These are phyloP conservation scores for Sarcophaga variegata DNA, from an alignment of 2,888 invertebrate genomes.

Conservation along the genomic window DNA sequence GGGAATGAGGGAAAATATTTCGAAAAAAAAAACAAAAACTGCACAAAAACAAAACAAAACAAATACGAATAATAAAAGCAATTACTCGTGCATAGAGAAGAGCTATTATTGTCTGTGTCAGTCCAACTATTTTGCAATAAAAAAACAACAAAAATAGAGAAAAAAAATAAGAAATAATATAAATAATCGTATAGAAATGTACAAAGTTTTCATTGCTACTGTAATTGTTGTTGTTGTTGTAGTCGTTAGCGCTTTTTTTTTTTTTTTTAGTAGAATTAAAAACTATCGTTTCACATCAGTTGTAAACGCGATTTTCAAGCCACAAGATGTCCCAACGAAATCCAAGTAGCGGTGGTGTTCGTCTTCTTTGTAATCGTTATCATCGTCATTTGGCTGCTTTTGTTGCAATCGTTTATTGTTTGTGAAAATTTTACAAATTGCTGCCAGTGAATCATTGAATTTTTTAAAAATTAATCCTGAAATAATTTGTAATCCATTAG, in stretches of 20 bases:
- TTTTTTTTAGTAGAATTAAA: neutral
- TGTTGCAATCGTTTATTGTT: neutral
- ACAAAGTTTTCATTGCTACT: neutral
- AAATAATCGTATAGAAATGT: neutral
- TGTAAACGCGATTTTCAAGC: conserved; percentile 66
- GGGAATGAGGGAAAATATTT: conserved; percentile 3
- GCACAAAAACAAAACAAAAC: conserved; percentile 29
- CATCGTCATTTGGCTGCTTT: conserved; percentile 1
- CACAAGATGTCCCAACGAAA: conserved; percentile 62
- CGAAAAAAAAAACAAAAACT: conserved; percentile 1
- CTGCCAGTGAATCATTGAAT: conserved; percentile 45
- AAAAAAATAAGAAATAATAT: conserved; percentile 48
- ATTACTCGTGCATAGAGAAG: conserved; percentile 10
- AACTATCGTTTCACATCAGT: conserved; percentile 59
- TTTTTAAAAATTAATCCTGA: conserved; percentile 40
- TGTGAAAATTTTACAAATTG: conserved; percentile 31
- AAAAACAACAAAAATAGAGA: neutral
- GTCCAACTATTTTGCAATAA: conserved; percentile 28
- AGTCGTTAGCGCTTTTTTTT: too few relatives aligned
- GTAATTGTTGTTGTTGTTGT: conserved; percentile 6
- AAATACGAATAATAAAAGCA: conserved; percentile 31
- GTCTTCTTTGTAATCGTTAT: conserved; percentile 8
- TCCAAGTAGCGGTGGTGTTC: neutral
- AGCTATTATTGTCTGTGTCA: conserved; percentile 18
- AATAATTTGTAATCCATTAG: too few relatives aligned